Base-by-base conservation (phyloP, 2,113 vertebrate genomes). In the Haliaeetus leucogaster region DNA sequence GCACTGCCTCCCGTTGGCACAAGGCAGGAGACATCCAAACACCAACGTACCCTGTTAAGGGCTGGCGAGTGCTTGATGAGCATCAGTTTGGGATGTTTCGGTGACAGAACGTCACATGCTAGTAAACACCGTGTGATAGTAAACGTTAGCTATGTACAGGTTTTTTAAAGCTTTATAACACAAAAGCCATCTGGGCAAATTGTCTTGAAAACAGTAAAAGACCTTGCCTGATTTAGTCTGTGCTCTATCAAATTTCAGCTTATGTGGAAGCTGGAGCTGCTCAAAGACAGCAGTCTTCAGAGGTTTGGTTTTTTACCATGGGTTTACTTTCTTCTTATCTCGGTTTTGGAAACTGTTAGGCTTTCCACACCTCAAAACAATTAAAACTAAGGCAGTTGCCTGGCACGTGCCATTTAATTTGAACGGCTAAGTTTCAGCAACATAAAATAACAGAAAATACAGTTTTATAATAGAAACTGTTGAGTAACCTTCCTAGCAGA, bases 1-100 rank as follows among this genome's bases (percentile, higher is more conserved):
- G 22, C 1, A 2, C 40, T 16, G 5, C 10, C 25, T 11, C 16
- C 56, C 3, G 1, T 1, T n/a, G 53, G 7, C 38, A 3, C 1
- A 2, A 6, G 10, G 30, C 78, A 4, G 34, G 77, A 5, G 48
- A 7, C 19, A 23, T 12, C 27, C 70, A 2, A 50, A 29, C 56
- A 15, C 36, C 42, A 13, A 0, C 1, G 2, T 16, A 40, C 11
- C 29, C 53, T 8, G 1, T 11, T 16, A 5, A 42, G n/a, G 18
- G 34, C 47, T 45, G 52, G 9, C 4, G 1, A 8, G 29, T n/a
- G 36, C 63, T 10, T 22, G 8, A 16, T 4, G 29, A 34, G 13
- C 34, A 2, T 5, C 5, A 11, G 8, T 36, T 65, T 8, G 4
- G 5, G 13, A 5, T 1, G 2, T 53, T 70, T 61, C 26, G 34